Evolutionary conservation across 2,888 invertebrate species (phyloP).

Genomic region (Limnephilus marmoratus): DNA sequence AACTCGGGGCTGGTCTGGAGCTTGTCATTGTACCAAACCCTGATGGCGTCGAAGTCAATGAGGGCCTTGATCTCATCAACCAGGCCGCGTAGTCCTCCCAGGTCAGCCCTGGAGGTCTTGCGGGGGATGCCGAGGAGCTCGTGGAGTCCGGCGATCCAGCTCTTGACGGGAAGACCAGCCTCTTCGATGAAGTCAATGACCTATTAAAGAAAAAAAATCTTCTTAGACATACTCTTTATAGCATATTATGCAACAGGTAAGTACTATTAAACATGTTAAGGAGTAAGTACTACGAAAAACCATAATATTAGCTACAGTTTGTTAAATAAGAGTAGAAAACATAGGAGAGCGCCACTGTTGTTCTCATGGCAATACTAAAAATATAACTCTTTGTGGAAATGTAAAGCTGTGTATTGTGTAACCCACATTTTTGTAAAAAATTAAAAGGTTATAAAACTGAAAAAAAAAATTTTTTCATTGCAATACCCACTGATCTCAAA

Average conservation of each 20-base stretch:
- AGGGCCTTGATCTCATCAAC: slow-evolving; percentile 45
- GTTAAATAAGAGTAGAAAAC: too few species aligned
- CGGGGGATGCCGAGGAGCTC: slow-evolving; percentile 43
- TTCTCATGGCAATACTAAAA: too few species aligned
- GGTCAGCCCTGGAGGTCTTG: neutral
- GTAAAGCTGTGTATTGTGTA: too few species aligned
- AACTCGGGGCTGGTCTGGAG: slow-evolving; percentile 51
- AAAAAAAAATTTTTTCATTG: too few species aligned
- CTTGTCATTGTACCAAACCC: slow-evolving; percentile 30
- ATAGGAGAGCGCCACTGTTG: too few species aligned
- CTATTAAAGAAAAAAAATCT: neutral
- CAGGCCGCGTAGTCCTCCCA: slow-evolving; percentile 46
- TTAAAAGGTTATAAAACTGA: too few species aligned
- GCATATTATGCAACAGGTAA: neutral
- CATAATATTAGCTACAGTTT: neutral
- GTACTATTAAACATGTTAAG: too few species aligned
- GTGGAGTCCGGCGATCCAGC: slow-evolving; percentile 44
- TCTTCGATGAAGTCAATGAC: slow-evolving; percentile 50
- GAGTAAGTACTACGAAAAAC: too few species aligned
- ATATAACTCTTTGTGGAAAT: too few species aligned
- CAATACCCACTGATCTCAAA: too few species aligned
- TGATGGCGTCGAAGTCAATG: slow-evolving; percentile 39
- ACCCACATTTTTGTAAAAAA: too few species aligned
- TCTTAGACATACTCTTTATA: neutral
- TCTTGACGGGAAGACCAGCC: slow-evolving; percentile 46